Evolutionary conservation across 2,888 invertebrate genomes (phyloP).

Genomic region (Diplolepis rosae): DNA sequence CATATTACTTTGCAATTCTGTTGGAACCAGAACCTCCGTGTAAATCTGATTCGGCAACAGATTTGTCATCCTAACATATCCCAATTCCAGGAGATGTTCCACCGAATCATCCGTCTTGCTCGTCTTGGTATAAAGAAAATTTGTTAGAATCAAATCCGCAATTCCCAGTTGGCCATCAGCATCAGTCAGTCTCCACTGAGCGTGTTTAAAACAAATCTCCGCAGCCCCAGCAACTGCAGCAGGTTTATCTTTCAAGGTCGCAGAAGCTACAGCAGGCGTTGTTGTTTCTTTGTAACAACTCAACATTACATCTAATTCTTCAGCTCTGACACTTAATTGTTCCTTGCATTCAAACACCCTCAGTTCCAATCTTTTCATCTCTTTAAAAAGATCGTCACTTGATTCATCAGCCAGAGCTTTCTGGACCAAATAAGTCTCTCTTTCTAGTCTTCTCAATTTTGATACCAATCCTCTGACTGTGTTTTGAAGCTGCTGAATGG

Average conservation of each 20-base stretch:
- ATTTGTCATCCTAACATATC: constrained; percentile 96
- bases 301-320: constrained; percentile 96
- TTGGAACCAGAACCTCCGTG: constrained; percentile 88
- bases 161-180: constrained; percentile 98
- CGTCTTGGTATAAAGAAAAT: constrained; percentile 97
- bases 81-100: constrained; percentile 96
- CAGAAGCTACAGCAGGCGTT: constrained; percentile 75
- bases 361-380: constrained; percentile 83
- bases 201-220: constrained; percentile 98
- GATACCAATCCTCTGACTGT: constrained; percentile 83
- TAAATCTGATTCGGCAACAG: constrained; percentile 95
- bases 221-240: constrained; percentile 88
- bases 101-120: constrained; percentile 98
- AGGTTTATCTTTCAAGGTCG: constrained; percentile 82
- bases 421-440: constrained; percentile 90
- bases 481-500: constrained; percentile 92
- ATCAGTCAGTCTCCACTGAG: constrained; percentile 98
- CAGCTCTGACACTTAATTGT: constrained; percentile 88
- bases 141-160: constrained; percentile 94
- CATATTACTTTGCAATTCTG: constrained; percentile 88
- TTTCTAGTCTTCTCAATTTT: constrained; percentile 89
- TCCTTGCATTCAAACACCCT: constrained; percentile 93
- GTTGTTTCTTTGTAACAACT: constrained; percentile 92
- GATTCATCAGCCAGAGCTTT: constrained; percentile 84
- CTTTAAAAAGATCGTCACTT: constrained; percentile 78